Base-by-base conservation (phyloP, 2,113 vertebrate species). In the Xenopus laevis region DNA sequence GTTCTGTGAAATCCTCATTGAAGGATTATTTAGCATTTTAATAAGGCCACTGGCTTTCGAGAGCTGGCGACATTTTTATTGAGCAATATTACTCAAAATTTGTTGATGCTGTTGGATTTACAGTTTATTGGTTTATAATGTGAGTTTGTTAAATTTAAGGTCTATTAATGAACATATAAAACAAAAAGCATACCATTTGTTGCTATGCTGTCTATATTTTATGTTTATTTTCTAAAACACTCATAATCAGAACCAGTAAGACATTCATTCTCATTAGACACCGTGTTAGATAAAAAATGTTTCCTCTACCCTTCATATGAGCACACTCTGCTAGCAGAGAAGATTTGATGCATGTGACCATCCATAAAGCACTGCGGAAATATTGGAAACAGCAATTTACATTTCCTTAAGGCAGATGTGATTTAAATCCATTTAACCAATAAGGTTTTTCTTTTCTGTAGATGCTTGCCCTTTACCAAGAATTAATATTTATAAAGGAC, bases 401-500 rank as follows among this genome's bases (percentile, higher is more conserved):
- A 72, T 68, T 77, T 80, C 50, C 52, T 75, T 65, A 33, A 73
- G 46, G 57, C 15, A 79, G 40, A 45, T 80, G 65, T 45, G 47
- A 75, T 68, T 67, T 23, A 77, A 77, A 64, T 17, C 21, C 13
- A 70, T 66, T 76, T 77, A 55, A 63, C 60, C 74, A 64, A 77
- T 70, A 64, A 70, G 59, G 15, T 55, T 47, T 64, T 70, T 70
- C 65, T 76, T 64, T 52, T 70, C 66, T 63, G 53, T 50, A 62
- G 66, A 47, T 40, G 58, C 27, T 47, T 70, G 74, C 74, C 67
- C 74, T 77, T 77, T 70, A 63, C 67, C 74, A 57, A 70, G 74
- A 70, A 64, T 77, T 69, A 77, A 77, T 77, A 77, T 77, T 77
- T 77, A 77, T 77, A 77, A 70, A 77, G 74, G 74, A 64, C 74